phyloP scores from a whole-genome alignment of 2,113 vertebrate species.

The Nicator chloris region DNA sequence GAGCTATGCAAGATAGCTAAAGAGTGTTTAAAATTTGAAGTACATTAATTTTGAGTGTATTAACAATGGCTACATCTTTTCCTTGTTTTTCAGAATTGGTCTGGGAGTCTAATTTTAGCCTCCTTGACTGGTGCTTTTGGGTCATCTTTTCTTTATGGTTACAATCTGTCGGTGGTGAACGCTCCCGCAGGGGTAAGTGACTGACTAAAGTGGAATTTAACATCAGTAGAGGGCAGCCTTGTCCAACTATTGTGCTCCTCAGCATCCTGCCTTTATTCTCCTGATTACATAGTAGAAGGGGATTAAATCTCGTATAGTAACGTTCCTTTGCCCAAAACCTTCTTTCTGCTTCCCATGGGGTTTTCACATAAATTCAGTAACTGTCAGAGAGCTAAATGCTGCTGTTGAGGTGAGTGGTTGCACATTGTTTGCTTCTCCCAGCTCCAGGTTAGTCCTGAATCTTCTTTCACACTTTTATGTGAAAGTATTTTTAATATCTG shows the following conservation, averaged over 20 bases:
- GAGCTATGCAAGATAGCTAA: neutral
- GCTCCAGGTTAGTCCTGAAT: neutral
- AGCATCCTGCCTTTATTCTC: neutral
- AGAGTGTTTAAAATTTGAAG: neutral
- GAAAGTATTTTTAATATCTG: neutral
- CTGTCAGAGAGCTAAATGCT: neutral
- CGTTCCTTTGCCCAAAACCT: neutral
- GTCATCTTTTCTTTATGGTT: conserved; percentile 90
- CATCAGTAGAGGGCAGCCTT: conserved; percentile 26
- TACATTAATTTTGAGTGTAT: neutral
- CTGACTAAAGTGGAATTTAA: neutral
- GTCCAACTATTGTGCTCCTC: neutral
- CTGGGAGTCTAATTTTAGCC: conserved; percentile 76
- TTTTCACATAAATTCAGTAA: neutral
- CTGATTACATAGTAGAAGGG: neutral
- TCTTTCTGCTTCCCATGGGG: neutral
- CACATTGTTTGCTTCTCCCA: neutral
- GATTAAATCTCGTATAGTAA: neutral
- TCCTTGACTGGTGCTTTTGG: conserved; percentile 84
- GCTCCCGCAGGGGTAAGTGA: conserved; percentile 84
- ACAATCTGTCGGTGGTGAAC: conserved; percentile 90
- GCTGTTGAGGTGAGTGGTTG: neutral
- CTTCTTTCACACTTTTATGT: neutral
- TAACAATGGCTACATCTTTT: neutral
- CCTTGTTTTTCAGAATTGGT: conserved; percentile 72